Percentiles rank a stretch among this genome's conserved stretches.
Conservation (phyloP, 2,797 vertebrate species). For the Gymnocypris eckloni region DNA sequence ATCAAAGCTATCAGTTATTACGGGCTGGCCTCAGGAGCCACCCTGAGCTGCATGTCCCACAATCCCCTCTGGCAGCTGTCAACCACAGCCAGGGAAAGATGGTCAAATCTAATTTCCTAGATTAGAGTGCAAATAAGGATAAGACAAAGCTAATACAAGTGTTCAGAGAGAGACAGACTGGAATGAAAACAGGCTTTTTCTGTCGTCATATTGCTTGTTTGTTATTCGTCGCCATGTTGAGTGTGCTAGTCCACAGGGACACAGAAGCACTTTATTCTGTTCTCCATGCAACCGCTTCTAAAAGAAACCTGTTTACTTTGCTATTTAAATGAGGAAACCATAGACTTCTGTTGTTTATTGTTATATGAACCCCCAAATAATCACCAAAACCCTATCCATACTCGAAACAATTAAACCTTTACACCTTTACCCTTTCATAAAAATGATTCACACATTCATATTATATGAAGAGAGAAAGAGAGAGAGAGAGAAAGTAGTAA, state of each 20-base stretch:
- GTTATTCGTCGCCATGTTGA: background rate
- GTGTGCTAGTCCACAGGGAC: slow-evolving; percentile 16
- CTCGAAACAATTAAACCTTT: background rate
- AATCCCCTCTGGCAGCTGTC: slow-evolving; percentile 45
- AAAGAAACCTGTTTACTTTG: slow-evolving; percentile 1
- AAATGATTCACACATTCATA: background rate
- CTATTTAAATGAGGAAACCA: background rate
- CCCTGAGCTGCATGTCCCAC: slow-evolving; percentile 25
- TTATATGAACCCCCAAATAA: background rate
- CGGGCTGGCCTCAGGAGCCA: slow-evolving; percentile 33
- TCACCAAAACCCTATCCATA: no score
- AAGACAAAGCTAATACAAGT: background rate
- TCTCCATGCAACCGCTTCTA: background rate
- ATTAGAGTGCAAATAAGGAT: slow-evolving; percentile 37
- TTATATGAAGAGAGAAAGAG: no score
- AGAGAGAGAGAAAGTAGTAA: no score
- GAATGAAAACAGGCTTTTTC: slow-evolving; percentile 3
- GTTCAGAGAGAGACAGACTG: background rate
- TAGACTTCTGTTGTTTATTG: background rate
- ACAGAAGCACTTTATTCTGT: background rate
- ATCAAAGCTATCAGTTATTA: slow-evolving; percentile 53
- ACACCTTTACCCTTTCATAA: background rate
- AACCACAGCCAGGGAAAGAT: slow-evolving; percentile 10
- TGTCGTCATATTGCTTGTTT: slow-evolving; percentile 23
- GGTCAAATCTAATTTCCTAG: background rate